These are phyloP conservation scores for Heterodera filipjevi DNA, from an alignment of 2,888 invertebrate genomes.

Conservation along the genomic window DNA sequence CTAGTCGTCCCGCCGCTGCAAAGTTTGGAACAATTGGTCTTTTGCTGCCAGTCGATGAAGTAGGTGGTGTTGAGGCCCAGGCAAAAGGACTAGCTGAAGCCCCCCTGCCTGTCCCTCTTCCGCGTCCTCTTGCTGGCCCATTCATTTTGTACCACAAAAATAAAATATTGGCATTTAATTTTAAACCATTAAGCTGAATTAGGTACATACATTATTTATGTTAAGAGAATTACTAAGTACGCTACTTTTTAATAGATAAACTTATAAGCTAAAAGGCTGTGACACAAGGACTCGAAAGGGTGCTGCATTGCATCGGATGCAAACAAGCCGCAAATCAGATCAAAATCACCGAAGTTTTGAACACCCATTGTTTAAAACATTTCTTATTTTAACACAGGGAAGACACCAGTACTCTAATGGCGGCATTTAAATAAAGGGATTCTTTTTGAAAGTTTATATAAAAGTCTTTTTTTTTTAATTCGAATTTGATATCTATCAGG, in stretches of 20 bases:
- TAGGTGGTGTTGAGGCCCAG: neutral
- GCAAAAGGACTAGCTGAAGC: neutral
- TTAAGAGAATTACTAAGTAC: too few species aligned
- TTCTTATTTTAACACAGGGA: too few species aligned
- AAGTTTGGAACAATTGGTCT: constrained; percentile 18
- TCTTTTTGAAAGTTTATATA: neutral
- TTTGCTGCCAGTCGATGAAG: neutral
- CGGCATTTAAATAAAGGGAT: neutral
- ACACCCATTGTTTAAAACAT: too few species aligned
- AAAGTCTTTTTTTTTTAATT: too few species aligned
- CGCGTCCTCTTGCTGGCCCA: neutral
- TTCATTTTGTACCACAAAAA: neutral
- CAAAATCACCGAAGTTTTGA: too few species aligned
- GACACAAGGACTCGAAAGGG: too few species aligned
- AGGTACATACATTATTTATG: too few species aligned
- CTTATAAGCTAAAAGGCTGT: too few species aligned
- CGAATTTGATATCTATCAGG: too few species aligned
- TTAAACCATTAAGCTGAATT: neutral
- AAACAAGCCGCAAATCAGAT: too few species aligned
- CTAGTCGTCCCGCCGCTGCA: constrained; percentile 23
- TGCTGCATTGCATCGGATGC: too few species aligned
- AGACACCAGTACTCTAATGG: neutral
- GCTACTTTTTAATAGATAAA: too few species aligned
- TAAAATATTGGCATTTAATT: neutral
- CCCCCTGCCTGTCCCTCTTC: neutral